Percentiles rank a stretch among this genome's conserved stretches.
phyloP scores from a whole-genome alignment of 2,113 vertebrate species.

The Cnemophilus loriae region DNA sequence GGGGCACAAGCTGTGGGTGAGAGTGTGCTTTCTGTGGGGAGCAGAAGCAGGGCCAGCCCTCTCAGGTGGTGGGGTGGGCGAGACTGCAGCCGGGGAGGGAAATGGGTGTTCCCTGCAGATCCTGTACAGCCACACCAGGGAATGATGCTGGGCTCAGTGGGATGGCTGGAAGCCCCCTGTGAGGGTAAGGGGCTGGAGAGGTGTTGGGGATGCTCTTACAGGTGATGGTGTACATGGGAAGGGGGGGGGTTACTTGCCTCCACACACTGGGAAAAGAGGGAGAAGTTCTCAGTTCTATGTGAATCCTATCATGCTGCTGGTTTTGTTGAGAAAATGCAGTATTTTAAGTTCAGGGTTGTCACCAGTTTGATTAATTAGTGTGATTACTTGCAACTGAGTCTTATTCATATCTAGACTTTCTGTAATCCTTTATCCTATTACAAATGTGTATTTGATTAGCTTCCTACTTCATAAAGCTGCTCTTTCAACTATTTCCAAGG shows the following conservation, averaged over 20 bases:
- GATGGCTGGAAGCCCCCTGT: not conserved
- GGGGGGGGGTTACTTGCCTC: not conserved
- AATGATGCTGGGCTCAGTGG: fast-evolving
- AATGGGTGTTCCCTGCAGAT: fast-evolving
- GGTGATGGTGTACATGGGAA: not conserved
- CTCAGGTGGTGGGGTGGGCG: not conserved
- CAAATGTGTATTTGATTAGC: not conserved
- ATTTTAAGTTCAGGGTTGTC: not conserved
- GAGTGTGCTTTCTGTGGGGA: fast-evolving
- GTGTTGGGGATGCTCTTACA: not conserved
- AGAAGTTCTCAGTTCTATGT: not conserved
- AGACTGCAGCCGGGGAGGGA: not conserved
- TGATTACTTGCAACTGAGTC: not conserved
- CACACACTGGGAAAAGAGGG: not conserved
- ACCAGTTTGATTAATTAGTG: not conserved
- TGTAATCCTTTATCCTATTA: not conserved
- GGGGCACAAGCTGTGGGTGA: not conserved
- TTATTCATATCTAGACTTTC: not conserved
- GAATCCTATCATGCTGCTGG: not conserved
- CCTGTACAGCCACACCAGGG: not conserved
- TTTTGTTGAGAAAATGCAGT: not conserved
- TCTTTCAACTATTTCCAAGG: not conserved
- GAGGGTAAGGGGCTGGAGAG: not conserved
- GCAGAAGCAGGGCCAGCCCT: not conserved
- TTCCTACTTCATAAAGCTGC: not conserved